Conservation (phyloP, 2,797 vertebrate genomes). For the Rhyacichthys aspro region DNA sequence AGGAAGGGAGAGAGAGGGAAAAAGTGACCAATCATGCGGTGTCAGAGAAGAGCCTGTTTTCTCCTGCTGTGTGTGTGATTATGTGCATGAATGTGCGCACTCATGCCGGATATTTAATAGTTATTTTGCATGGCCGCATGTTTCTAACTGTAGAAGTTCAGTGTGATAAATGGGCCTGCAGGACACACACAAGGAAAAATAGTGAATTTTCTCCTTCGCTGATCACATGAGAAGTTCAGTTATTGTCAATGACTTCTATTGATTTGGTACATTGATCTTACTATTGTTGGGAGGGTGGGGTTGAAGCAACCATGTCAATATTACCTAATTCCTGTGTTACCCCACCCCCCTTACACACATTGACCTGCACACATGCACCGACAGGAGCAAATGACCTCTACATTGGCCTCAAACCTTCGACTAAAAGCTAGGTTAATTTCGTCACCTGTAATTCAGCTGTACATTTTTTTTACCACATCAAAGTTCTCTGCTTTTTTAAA, state of each 20-base stretch:
- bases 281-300: conserved; percentile 59
- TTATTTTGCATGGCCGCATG: conserved; percentile 20
- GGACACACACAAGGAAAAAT: conserved; percentile 42
- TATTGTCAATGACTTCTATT: conserved; percentile 76
- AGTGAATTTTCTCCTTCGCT: conserved; percentile 65
- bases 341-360: conserved; percentile 45
- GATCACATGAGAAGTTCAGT: conserved; percentile 75
- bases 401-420: conserved; percentile 55
- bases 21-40: conserved; percentile 78
- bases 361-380: conserved; percentile 35
- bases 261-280: conserved; percentile 72
- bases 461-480: not conserved
- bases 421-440: conserved; percentile 34
- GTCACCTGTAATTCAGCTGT: conserved; percentile 31
- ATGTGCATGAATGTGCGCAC: conserved; percentile 28
- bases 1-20: conserved; percentile 75
- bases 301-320: conserved; percentile 70
- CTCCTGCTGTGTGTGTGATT: conserved; percentile 37
- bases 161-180: conserved; percentile 23
- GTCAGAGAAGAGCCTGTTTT: conserved; percentile 63
- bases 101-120: too few species aligned
- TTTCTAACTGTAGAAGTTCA: conserved; percentile 3
- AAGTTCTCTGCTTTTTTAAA: not conserved
- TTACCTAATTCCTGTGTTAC: conserved; percentile 66
- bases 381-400: conserved; percentile 62